Base-by-base conservation (phyloP, 2,797 vertebrate genomes). In the Anableps anableps region DNA sequence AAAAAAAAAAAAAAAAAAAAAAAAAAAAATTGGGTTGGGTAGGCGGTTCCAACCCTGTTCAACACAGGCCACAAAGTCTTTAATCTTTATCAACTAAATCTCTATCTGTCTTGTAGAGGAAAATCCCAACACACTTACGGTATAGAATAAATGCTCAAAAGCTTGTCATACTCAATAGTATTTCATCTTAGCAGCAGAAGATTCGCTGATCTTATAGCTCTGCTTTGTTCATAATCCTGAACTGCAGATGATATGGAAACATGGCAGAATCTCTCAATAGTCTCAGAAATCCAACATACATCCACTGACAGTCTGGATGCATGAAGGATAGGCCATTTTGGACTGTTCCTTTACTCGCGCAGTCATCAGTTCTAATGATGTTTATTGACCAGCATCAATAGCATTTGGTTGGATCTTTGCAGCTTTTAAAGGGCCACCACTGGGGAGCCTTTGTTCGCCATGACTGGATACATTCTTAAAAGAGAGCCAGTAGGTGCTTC, bases 401-500 rank as follows among this genome's bases (percentile, higher is more conserved):
- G 88, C 87, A 82, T 89, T 85, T 86, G 71, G 85, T 81, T 48
- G 4, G 55, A 64, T 87, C 81, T 89, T 82, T 81, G 23, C 66
- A 43, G 66, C 23, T 80, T 90, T 71, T 82, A 85, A 84, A 80
- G 80, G 87, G 85, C 72, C 79, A n/a, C 86, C 78, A 81, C 86
- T 88, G 77, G 88, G 82, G 81, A 82, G 60, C 79, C 85, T 90
- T 91, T 89, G 89, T 58, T 74, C 76, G 80, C 87, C 81, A 91
- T 58, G 83, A 84, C 81, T 75, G 90, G 64, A 79, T 83, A 68
- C 80, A 75, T 87, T 89, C 80, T 89, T 88, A 77, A 87, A 86
- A 90, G 81, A 45, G 76, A 81, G 77, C 90, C 91, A 82, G 84
- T 88, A 78, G 84, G 83, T 89, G 85, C 88, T 83, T 90, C 77